A percentile compares a stretch with the other conserved stretches of the same genome.
Conservation (phyloP, 2,888 invertebrate species). For the Orthonevra nobilis region DNA sequence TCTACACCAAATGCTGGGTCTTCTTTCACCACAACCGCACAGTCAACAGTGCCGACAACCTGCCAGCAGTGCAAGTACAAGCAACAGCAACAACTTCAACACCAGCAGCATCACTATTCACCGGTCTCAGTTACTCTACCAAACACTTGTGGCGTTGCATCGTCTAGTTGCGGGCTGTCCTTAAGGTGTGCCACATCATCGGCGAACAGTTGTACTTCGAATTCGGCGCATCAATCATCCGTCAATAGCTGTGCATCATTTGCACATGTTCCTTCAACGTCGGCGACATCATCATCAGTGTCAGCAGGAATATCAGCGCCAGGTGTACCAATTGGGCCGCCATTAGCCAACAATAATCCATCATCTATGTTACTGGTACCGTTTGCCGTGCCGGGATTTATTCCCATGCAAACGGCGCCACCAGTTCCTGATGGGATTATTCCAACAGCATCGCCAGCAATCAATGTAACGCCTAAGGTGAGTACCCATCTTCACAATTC, state of each 20-base stretch:
- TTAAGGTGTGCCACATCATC: slow-evolving; percentile 72
- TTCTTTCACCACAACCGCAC: slow-evolving; percentile 16
- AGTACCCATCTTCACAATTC: slow-evolving; percentile 71
- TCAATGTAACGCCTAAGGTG: slow-evolving; percentile 76
- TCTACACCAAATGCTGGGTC: slow-evolving; percentile 8
- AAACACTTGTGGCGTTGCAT: slow-evolving; percentile 54
- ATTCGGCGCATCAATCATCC: slow-evolving; percentile 64
- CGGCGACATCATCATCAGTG: slow-evolving; percentile 52
- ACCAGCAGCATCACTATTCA: slow-evolving; percentile 71
- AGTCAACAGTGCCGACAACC: slow-evolving; percentile 26
- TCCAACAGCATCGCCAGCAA: slow-evolving; percentile 73
- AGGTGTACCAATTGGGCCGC: slow-evolving; percentile 57
- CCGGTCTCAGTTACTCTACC: slow-evolving; percentile 35
- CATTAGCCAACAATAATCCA: slow-evolving; percentile 71
- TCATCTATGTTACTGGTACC: slow-evolving; percentile 75
- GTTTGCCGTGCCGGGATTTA: slow-evolving; percentile 74
- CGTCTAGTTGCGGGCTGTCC: slow-evolving; percentile 57
- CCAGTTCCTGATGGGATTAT: slow-evolving; percentile 70
- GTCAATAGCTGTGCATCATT: slow-evolving; percentile 64
- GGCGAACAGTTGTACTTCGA: slow-evolving; percentile 71
- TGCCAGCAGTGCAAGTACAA: slow-evolving; percentile 72
- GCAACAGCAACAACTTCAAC: slow-evolving; percentile 70
- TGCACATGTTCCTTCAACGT: slow-evolving; percentile 36
- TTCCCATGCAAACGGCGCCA: slow-evolving; percentile 70
- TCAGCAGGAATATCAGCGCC: slow-evolving; percentile 56